Evolutionary conservation across 2,888 invertebrate species (phyloP).

Genomic region (Adelognathus sp.): DNA sequence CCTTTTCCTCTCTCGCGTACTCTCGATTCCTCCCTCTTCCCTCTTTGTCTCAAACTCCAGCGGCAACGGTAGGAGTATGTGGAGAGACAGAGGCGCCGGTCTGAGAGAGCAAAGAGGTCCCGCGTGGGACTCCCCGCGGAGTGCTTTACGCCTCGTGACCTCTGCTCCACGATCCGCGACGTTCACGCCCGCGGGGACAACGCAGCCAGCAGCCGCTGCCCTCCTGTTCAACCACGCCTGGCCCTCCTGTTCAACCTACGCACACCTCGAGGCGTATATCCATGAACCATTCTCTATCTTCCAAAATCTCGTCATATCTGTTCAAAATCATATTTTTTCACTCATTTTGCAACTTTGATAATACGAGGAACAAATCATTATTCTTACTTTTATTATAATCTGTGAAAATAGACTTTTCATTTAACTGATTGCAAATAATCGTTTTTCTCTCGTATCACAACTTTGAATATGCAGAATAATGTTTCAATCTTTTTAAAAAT

Average conservation of each 20-base stretch:
- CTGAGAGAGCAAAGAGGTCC: constrained; percentile 1
- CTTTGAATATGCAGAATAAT: too few relatives aligned
- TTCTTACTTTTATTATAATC: too few relatives aligned
- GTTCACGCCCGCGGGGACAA: constrained; percentile 58
- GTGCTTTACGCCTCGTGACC: constrained; percentile 50
- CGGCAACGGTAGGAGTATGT: background rate
- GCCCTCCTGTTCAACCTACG: constrained; percentile 65
- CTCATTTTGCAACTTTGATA: too few relatives aligned
- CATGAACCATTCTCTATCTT: too few relatives aligned
- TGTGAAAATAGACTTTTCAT: too few relatives aligned
- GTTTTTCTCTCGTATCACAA: too few relatives aligned
- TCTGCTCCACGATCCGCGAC: constrained; percentile 50
- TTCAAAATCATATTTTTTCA: too few relatives aligned
- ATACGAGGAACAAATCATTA: too few relatives aligned
- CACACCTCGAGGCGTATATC: constrained; percentile 11
- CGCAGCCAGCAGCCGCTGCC: constrained; percentile 17
- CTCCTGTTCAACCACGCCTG: constrained; percentile 63
- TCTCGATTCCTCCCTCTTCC: constrained; percentile 36
- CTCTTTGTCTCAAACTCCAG: constrained; percentile 50
- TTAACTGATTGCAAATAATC: too few relatives aligned
- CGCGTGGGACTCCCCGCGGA: constrained; percentile 38
- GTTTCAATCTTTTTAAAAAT: too few relatives aligned
- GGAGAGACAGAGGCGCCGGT: background rate
- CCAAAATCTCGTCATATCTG: too few relatives aligned
- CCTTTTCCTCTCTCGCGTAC: constrained; percentile 64